Base-by-base conservation (phyloP, 2,888 invertebrate genomes). In the Tolmerus cingulatus region DNA sequence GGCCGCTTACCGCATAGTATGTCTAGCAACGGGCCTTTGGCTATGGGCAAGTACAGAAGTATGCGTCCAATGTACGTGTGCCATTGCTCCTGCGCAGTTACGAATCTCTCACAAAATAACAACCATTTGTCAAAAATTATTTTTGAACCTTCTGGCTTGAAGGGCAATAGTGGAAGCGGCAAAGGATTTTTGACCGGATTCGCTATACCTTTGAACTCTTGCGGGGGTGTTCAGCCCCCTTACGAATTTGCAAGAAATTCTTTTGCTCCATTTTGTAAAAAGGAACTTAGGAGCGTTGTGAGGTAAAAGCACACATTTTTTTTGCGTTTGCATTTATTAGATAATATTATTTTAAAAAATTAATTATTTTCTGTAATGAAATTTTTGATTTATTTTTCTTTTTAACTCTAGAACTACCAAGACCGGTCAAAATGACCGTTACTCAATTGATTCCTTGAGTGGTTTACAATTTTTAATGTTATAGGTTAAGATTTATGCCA, bases 201-300 rank as follows among this genome's bases (percentile, higher is more conserved):
- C 14, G 55, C 77, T 9, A 37, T 77, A 7, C 57, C 87, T 8
- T 87, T 74, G 66, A 87, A 87, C 37, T 55, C 84, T 23, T 84
- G 76, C 23, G 87, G 34, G 27, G n/a, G 7, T 40, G 23, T 34
- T 40, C 57, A 79, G 57, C 86, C 87, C 19, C 4, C 85, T 79
- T 82, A 74, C 78, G 46, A 86, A 46, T 77, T 87, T 55, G 78
- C 82, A 19, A 87, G 89, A 87, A 87, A 74, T 74, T 87, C 87
- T 55, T 76, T 43, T 43, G 27, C 37, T 84, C 86, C 88, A 5
- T 43, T 88, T 76, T 89, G 90, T 86, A 90, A 90, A 88, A 90
- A 90, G 88, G 90, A 90, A 89, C 88, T 91, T 87, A 90, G 90
- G 76, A 90, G 90, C 89, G 90, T 90, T 89, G 90, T 91, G 86